Percentiles rank a stretch among this genome's conserved stretches.
These are phyloP conservation scores for Acrossocheilus fasciatus DNA, from an alignment of 2,797 vertebrate genomes.

Conservation along the genomic window DNA sequence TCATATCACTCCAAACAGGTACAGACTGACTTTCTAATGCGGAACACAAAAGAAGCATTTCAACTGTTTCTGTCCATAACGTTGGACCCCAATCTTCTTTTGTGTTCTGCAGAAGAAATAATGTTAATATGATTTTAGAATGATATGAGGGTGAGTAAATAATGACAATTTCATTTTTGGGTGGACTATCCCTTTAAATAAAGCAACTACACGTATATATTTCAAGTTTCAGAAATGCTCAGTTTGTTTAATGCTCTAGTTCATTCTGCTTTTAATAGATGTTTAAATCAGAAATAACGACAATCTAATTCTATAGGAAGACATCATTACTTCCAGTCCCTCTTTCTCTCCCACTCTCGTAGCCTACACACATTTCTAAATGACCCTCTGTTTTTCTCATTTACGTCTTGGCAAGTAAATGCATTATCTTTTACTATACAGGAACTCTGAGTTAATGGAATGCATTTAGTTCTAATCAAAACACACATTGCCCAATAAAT, in stretches of 20 bases:
- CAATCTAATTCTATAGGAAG: constrained; percentile 1
- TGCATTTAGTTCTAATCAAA: constrained; percentile 31
- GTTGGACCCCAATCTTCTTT: background rate
- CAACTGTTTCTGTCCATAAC: background rate
- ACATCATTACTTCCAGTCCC: background rate
- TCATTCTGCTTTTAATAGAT: constrained; percentile 14
- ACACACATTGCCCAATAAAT: constrained; percentile 2
- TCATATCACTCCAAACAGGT: background rate
- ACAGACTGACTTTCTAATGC: background rate
- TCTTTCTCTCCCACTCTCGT: background rate
- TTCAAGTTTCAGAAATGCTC: background rate
- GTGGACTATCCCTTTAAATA: background rate
- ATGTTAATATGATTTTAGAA: background rate
- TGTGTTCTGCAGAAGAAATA: background rate
- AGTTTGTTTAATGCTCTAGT: background rate
- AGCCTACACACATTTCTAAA: constrained; percentile 7
- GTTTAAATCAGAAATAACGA: background rate
- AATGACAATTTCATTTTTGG: background rate
- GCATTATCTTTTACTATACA: constrained; percentile 34
- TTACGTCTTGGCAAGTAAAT: constrained; percentile 27
- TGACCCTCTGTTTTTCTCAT: constrained; percentile 29
- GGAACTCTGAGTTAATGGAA: constrained; percentile 10
- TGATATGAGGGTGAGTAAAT: background rate
- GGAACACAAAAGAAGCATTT: background rate
- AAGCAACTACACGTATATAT: background rate